phyloP scores from a whole-genome alignment of 1,140 invertebrate genomes.

The Arctopsyche grandis region DNA sequence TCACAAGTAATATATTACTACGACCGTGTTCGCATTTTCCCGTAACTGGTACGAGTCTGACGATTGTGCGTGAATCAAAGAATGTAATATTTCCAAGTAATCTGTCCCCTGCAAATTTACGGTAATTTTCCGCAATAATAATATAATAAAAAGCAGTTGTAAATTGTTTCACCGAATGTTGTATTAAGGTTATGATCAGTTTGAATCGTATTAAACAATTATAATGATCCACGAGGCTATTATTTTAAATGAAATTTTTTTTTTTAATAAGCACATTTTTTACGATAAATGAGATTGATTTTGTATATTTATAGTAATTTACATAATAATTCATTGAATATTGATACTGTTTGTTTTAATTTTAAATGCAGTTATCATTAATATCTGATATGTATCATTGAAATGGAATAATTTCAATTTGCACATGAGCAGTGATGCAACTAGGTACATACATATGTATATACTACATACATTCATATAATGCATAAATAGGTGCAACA shows the following conservation, averaged over 20 bases:
- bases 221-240: not conserved
- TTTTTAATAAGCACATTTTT: too few species aligned
- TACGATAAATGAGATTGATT: too few species aligned
- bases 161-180: not conserved
- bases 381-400: too few species aligned
- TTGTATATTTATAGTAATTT: too few species aligned
- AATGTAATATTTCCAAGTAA: not conserved
- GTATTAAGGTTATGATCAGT: not conserved
- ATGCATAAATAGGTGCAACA: too few species aligned
- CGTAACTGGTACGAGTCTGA: slow-evolving; percentile 21
- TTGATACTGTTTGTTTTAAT: too few species aligned
- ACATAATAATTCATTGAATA: too few species aligned
- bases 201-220: not conserved
- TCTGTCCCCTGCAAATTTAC: not conserved
- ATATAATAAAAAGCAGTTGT: not conserved
- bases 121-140: not conserved
- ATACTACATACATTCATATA: too few species aligned
- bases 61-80: slow-evolving; percentile 14
- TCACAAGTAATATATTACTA: not conserved
- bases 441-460: too few species aligned
- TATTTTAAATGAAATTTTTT: not conserved
- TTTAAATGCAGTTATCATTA: too few species aligned
- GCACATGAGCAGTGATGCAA: too few species aligned
- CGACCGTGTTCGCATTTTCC: not conserved
- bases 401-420: too few species aligned